A percentile compares a stretch with the other conserved stretches of the same genome.
phyloP scores from a whole-genome alignment of 2,797 vertebrate species.

The Delichon dasypus region DNA sequence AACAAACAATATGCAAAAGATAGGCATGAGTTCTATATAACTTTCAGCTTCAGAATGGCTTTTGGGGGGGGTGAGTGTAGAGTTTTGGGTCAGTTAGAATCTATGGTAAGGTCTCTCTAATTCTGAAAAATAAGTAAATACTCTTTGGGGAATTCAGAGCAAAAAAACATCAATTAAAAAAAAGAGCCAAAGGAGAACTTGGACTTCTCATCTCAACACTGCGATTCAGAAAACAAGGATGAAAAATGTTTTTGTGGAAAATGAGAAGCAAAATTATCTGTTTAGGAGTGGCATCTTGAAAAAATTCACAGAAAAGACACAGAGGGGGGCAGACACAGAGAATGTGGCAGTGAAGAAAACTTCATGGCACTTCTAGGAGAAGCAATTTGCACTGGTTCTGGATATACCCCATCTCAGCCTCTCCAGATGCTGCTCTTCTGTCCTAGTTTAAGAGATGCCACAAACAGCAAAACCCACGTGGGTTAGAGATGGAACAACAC shows the following conservation, averaged over 20 bases:
- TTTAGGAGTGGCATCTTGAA: not conserved
- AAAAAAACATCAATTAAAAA: not conserved
- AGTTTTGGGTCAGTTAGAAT: not conserved
- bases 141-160: not conserved
- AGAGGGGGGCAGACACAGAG: not conserved
- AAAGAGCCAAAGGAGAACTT: not conserved
- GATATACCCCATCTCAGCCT: not conserved
- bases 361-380: not conserved
- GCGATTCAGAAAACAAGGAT: not conserved
- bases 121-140: not conserved
- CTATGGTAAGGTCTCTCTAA: not conserved
- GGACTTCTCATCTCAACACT: not conserved
- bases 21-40: not conserved
- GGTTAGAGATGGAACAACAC: not conserved
- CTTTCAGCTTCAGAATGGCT: not conserved
- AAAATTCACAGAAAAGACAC: not conserved
- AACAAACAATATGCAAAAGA: constrained; percentile 46
- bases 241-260: not conserved
- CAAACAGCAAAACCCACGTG: not conserved
- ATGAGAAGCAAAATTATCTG: not conserved
- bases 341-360: not conserved
- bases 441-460: not conserved
- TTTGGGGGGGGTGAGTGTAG: not conserved
- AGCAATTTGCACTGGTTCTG: not conserved
- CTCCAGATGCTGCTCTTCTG: not conserved